Conservation (phyloP, 2,113 vertebrate genomes). For the Empidonax traillii region DNA sequence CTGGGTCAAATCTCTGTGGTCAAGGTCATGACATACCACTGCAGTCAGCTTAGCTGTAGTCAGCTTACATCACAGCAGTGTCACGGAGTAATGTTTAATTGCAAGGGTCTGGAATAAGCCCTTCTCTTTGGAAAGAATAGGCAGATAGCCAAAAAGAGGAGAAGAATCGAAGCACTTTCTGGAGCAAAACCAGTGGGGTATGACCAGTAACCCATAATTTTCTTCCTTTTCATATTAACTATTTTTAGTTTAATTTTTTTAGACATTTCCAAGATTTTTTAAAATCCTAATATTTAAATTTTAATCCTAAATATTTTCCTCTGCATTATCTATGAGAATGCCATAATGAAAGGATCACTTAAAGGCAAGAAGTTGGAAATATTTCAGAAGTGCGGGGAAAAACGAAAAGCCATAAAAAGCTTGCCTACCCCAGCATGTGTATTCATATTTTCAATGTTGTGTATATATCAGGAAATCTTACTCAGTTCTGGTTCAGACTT, state of each 20-base stretch:
- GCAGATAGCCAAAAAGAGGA: neutral
- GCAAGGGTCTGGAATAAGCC: neutral
- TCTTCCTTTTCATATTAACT: neutral
- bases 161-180: neutral
- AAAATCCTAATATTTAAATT: neutral
- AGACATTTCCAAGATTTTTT: neutral
- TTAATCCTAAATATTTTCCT: accelerated
- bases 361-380: neutral
- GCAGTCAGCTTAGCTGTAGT: neutral
- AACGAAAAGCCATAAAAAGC: neutral
- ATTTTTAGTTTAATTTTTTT: neutral
- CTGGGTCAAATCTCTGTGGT: constrained; percentile 1
- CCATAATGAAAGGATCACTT: neutral
- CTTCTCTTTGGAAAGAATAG: neutral
- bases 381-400: accelerated
- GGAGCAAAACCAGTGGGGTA: neutral
- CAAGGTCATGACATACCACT: neutral
- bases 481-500: neutral
- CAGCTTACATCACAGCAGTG: neutral
- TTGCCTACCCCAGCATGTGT: neutral
- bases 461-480: neutral
- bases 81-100: neutral
- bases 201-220: neutral
- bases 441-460: neutral
- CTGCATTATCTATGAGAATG: neutral